These are phyloP conservation scores for Melitaea cinxia DNA, from an alignment of 1,140 invertebrate genomes.

Conservation along the genomic window DNA sequence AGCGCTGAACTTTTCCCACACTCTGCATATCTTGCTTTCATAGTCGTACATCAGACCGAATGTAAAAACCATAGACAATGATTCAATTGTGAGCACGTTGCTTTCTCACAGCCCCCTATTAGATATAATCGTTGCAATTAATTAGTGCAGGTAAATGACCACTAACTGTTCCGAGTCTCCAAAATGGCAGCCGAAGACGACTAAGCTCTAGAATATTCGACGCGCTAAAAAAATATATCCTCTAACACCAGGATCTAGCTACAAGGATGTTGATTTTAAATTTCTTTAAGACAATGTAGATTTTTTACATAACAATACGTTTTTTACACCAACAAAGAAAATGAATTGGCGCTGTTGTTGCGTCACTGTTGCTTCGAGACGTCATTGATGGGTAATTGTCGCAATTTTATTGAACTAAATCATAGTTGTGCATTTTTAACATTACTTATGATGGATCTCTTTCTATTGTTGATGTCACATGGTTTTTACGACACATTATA, in stretches of 20 bases:
- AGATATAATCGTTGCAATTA: slow-evolving; percentile 74
- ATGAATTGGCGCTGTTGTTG: slow-evolving; percentile 26
- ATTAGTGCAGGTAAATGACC: slow-evolving; percentile 79
- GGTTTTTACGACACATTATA: neutral
- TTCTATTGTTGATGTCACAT: neutral
- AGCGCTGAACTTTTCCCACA: slow-evolving; percentile 68
- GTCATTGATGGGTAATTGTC: slow-evolving; percentile 53
- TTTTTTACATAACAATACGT: slow-evolving; percentile 16
- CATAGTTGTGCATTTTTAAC: neutral
- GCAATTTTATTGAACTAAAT: slow-evolving; percentile 7
- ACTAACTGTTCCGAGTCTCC: slow-evolving; percentile 44
- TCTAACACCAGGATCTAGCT: neutral
- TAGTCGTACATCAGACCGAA: slow-evolving; percentile 74
- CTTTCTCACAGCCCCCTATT: slow-evolving; percentile 73
- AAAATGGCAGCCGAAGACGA: slow-evolving; percentile 10
- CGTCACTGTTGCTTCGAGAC: slow-evolving; percentile 61
- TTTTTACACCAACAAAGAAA: slow-evolving; percentile 24
- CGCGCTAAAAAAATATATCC: neutral
- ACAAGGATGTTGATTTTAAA: slow-evolving; percentile 22
- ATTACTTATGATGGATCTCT: neutral
- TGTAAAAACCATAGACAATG: slow-evolving; percentile 80
- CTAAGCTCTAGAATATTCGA: neutral
- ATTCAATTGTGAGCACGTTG: slow-evolving; percentile 77
- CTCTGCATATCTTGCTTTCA: slow-evolving; percentile 76
- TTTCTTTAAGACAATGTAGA: slow-evolving; percentile 25